phyloP scores from a whole-genome alignment of 2,888 invertebrate genomes.

The Parnassius glacialis region DNA sequence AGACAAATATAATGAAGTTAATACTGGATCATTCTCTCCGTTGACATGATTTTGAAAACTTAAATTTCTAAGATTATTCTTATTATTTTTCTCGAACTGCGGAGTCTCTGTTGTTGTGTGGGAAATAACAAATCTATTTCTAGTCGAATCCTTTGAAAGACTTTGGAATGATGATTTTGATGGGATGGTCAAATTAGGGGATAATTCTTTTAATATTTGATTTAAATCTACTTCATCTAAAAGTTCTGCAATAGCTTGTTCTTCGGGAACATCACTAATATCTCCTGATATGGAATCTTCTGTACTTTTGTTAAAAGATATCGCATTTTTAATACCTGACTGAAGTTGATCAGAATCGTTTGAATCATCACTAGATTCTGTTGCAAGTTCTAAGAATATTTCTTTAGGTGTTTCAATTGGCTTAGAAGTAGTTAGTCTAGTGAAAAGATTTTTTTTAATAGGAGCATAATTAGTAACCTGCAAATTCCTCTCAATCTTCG shows the following conservation, averaged over 20 bases:
- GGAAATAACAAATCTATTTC: neutral
- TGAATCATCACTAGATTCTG: conserved; percentile 17
- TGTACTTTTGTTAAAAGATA: neutral
- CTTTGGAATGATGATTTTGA: neutral
- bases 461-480: neutral
- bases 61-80: conserved; percentile 15
- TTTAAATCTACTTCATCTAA: conserved; percentile 45
- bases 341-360: conserved; percentile 4
- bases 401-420: conserved; percentile 5
- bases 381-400: conserved; percentile 18
- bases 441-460: neutral
- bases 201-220: conserved; percentile 33
- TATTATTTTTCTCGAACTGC: neutral
- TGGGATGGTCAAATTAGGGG: neutral
- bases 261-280: conserved; percentile 12
- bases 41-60: conserved; percentile 18
- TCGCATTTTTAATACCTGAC: neutral
- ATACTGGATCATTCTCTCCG: conserved; percentile 32
- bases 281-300: conserved; percentile 1
- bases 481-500: conserved; percentile 4
- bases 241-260: conserved; percentile 38
- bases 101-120: neutral
- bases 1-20: conserved; percentile 45
- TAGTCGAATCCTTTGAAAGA: neutral
- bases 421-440: neutral